Evolutionary conservation across 2,113 vertebrate genomes (phyloP).

Genomic region (Aptenodytes patagonicus): DNA sequence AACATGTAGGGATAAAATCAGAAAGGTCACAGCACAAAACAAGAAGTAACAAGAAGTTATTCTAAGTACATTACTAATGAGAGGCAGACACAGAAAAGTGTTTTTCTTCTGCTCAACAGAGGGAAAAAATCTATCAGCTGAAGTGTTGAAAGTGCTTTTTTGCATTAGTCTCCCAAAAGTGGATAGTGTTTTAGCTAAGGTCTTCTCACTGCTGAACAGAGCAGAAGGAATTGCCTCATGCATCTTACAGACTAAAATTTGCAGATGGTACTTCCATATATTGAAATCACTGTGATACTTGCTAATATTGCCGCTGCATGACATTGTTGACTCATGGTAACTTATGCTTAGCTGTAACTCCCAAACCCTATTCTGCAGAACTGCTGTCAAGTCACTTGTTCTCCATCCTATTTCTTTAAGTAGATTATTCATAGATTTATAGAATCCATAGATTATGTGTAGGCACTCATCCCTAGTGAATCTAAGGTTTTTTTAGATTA

Average conservation of each 20-base stretch:
- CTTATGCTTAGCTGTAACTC: background rate
- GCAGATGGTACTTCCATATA: background rate
- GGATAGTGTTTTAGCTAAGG: background rate
- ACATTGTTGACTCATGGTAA: background rate
- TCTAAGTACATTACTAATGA: constrained; percentile 12
- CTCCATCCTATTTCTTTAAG: background rate
- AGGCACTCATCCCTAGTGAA: background rate
- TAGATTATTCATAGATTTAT: background rate
- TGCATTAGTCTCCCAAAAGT: background rate
- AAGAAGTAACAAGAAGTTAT: constrained; percentile 46
- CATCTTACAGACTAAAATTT: background rate
- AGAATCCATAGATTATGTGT: background rate
- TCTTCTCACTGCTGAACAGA: background rate
- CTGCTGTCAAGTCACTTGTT: background rate
- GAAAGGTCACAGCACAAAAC: constrained; percentile 36
- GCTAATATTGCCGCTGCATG: background rate
- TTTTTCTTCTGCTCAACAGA: background rate
- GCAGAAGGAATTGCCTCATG: background rate
- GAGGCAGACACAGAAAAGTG: background rate
- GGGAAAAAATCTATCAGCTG: background rate
- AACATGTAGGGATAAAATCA: constrained; percentile 49
- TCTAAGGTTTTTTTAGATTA: background rate
- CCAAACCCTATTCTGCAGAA: background rate
- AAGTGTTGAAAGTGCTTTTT: background rate
- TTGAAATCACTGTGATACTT: background rate